A percentile compares a stretch with the other conserved stretches of the same genome.
Conservation (phyloP, 2,888 invertebrate genomes). For the Oscheius sp. region DNA sequence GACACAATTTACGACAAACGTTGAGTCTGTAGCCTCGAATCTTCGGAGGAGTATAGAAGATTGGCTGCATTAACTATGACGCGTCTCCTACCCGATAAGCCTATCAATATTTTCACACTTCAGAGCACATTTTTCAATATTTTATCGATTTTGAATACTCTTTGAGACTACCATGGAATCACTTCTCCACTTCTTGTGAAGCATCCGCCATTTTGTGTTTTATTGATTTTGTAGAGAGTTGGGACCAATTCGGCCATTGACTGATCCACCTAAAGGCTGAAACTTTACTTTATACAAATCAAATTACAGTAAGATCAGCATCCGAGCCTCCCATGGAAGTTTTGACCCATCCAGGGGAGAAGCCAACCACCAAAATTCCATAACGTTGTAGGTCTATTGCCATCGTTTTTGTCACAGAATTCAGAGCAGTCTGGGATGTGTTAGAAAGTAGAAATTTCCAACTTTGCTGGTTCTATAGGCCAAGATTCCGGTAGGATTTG, state of each 20-base stretch:
- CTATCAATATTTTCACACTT: too few relatives aligned
- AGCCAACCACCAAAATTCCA: conserved; percentile 12
- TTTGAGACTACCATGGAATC: conserved; percentile 5
- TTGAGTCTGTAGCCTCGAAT: too few relatives aligned
- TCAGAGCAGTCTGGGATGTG: conserved; percentile 24
- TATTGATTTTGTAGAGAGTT: not conserved
- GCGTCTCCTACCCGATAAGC: too few relatives aligned
- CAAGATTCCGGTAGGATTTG: conserved; percentile 9
- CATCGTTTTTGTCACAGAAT: conserved; percentile 17
- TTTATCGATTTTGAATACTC: not conserved
- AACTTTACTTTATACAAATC: not conserved
- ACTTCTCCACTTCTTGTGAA: conserved; percentile 13
- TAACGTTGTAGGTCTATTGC: not conserved
- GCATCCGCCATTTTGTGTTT: conserved; percentile 15
- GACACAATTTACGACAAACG: too few relatives aligned
- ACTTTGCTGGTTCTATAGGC: conserved; percentile 28
- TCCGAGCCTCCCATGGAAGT: conserved; percentile 26
- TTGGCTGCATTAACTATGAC: too few relatives aligned
- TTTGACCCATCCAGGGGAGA: conserved; percentile 22
- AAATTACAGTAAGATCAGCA: not conserved
- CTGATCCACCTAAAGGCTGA: conserved; percentile 2
- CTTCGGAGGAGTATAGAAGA: too few relatives aligned
- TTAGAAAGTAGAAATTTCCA: too few relatives aligned
- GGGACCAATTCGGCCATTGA: not conserved
- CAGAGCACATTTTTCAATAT: too few relatives aligned